Evolutionary conservation across 1,140 invertebrate species (phyloP).

Genomic region (Polypedilum pembai): DNA sequence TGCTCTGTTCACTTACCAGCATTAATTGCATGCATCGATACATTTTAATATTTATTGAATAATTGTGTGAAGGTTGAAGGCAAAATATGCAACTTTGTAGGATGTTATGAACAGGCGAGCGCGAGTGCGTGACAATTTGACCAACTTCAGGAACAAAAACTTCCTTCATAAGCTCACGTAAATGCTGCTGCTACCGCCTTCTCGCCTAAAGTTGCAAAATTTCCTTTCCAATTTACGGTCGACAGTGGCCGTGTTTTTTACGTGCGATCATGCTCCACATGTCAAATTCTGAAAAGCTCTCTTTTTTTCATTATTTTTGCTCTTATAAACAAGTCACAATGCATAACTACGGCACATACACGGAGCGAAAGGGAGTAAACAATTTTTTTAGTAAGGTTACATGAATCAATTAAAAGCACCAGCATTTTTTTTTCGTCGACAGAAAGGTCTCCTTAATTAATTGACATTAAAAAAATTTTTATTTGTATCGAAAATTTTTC

Average conservation of each 20-base stretch:
- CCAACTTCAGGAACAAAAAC: not conserved
- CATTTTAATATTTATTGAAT: not conserved
- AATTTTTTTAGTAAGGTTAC: not conserved
- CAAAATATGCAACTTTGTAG: conserved; percentile 2
- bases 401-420: conserved; percentile 2
- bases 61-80: not conserved
- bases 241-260: not conserved
- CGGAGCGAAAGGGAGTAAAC: not conserved
- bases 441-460: conserved; percentile 13
- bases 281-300: not conserved
- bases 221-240: not conserved
- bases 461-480: not conserved
- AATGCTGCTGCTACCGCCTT: not conserved
- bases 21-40: no score
- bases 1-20: no score
- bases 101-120: not conserved
- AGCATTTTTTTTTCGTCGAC: not conserved
- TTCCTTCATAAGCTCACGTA: not conserved
- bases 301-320: not conserved
- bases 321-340: not conserved
- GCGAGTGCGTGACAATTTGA: not conserved
- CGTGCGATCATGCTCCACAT: not conserved
- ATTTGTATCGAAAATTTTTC: conserved; percentile 11
- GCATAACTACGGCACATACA: not conserved
- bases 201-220: not conserved